Conservation (phyloP, 2,797 vertebrate species). For the Enteromius paludinosus region DNA sequence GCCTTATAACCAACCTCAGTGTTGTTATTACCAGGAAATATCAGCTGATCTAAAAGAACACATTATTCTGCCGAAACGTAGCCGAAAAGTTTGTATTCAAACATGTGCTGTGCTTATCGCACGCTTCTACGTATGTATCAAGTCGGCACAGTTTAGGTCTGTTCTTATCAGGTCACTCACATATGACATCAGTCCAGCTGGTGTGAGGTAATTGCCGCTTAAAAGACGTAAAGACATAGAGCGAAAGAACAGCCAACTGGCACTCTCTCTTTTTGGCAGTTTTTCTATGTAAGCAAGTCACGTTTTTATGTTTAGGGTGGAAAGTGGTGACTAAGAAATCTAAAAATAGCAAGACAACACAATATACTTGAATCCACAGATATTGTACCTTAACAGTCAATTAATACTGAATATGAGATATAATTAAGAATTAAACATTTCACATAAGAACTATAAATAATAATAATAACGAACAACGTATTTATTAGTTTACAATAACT, state of each 20-base stretch:
- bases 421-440: background rate
- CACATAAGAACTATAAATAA: background rate
- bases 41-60: background rate
- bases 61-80: background rate
- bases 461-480: background rate
- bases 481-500: background rate
- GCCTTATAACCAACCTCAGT: background rate
- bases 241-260: background rate
- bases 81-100: background rate
- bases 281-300: background rate
- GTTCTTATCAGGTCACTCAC: conserved; percentile 52
- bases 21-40: background rate
- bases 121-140: conserved; percentile 41
- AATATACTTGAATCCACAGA: background rate
- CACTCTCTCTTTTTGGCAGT: background rate
- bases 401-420: background rate
- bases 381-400: background rate
- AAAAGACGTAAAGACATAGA: conserved; percentile 3
- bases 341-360: conserved; percentile 4
- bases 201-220: conserved; percentile 5
- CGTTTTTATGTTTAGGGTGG: background rate
- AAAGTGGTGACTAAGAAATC: background rate
- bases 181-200: conserved; percentile 38
- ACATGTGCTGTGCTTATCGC: background rate
- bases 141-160: conserved; percentile 15